Evolutionary conservation across 1,140 invertebrate species (phyloP).

Genomic region (Apolygus lucorum): DNA sequence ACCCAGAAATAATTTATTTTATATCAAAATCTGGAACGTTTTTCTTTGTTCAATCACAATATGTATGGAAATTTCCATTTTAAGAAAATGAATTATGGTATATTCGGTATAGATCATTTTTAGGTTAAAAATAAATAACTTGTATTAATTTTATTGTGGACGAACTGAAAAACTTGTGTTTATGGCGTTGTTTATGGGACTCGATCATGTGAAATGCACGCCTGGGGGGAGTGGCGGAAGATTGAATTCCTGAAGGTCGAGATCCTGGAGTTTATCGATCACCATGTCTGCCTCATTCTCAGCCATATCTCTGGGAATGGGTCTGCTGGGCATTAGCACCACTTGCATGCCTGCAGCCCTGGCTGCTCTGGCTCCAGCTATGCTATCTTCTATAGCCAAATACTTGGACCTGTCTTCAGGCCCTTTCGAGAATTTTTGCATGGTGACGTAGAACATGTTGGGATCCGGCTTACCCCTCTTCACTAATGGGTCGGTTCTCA

Average conservation of each 20-base stretch:
- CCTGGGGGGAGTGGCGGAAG: neutral
- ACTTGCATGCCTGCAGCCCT: slow-evolving; percentile 4
- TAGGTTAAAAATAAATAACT: too few species aligned
- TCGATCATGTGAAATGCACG: too few species aligned
- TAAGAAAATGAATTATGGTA: too few species aligned
- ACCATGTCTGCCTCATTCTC: neutral
- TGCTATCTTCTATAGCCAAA: slow-evolving; percentile 9
- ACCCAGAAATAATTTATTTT: too few species aligned
- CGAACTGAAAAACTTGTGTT: too few species aligned
- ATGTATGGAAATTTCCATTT: too few species aligned
- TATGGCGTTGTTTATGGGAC: too few species aligned
- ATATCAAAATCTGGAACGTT: too few species aligned
- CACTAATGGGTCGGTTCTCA: neutral
- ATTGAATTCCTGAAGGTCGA: neutral
- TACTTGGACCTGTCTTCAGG: neutral
- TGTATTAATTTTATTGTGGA: too few species aligned
- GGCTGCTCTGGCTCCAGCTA: neutral
- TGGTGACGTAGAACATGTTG: neutral
- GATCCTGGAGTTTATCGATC: neutral
- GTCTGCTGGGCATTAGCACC: neutral
- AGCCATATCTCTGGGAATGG: neutral
- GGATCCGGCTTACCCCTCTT: slow-evolving; percentile 1
- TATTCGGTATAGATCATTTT: too few species aligned
- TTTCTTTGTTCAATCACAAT: too few species aligned
- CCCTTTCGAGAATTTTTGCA: neutral